Evolutionary conservation across 2,888 invertebrate genomes (phyloP).

Genomic region (Tortricodes alternella): DNA sequence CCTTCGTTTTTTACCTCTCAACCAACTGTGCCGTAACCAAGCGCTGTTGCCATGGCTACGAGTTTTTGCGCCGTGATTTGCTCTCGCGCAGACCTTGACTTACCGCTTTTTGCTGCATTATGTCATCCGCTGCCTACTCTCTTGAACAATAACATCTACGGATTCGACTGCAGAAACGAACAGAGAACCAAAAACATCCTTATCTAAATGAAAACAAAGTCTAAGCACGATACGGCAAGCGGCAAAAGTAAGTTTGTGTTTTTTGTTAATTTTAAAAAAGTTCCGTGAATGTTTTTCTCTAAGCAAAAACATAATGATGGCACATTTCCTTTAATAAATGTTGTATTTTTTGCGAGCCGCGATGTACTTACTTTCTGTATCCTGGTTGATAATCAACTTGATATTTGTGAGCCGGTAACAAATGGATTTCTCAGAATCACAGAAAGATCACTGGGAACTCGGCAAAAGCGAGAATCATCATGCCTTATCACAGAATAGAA

Average conservation of each 20-base stretch:
- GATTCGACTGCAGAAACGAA: neutral
- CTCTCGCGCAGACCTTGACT: conserved; percentile 29
- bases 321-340: conserved; percentile 31
- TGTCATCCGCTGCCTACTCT: conserved; percentile 29
- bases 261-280: conserved; percentile 30
- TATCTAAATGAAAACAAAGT: neutral
- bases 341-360: conserved; percentile 16
- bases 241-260: conserved; percentile 2
- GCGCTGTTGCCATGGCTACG: conserved; percentile 24
- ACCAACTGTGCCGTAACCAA: neutral
- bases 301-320: conserved; percentile 29
- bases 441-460: neutral
- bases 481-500: too few relatives aligned
- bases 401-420: conserved; percentile 9
- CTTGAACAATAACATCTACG: conserved; percentile 11
- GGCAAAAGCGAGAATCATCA: too few relatives aligned
- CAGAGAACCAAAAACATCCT: neutral
- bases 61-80: conserved; percentile 14
- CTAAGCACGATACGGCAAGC: neutral
- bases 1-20: conserved; percentile 14
- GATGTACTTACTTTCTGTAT: conserved; percentile 14
- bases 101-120: conserved; percentile 26
- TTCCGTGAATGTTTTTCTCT: conserved; percentile 27
- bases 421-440: neutral
- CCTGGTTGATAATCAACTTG: conserved; percentile 14